Percentiles rank a stretch among this genome's conserved stretches.
Conservation (phyloP, 1,140 invertebrate species). For the Drosophila mojavensis region DNA sequence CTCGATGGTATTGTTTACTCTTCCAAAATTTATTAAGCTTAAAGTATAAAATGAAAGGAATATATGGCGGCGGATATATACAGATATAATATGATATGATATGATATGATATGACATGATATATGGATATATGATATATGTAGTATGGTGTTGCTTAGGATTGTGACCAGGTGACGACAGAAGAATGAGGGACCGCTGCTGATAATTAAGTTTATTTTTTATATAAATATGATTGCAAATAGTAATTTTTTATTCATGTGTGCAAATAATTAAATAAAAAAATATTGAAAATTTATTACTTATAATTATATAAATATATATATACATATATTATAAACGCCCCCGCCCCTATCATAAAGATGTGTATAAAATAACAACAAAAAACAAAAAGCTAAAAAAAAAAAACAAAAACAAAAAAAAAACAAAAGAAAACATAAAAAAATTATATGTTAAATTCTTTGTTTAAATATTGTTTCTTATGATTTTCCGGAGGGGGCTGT, state of each 20-base stretch:
- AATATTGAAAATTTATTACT: constrained; percentile 77
- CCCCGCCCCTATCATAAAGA: constrained; percentile 52
- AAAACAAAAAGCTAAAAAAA: constrained; percentile 37
- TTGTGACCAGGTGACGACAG: constrained; percentile 36
- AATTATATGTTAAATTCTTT: constrained; percentile 64
- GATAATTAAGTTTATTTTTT: constrained; percentile 83
- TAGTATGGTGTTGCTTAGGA: constrained; percentile 35
- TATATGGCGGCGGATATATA: constrained; percentile 29
- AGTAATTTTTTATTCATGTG: constrained; percentile 82
- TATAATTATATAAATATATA: constrained; percentile 61
- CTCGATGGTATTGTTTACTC: constrained; percentile 82
- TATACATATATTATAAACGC: constrained; percentile 73
- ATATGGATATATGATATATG: constrained; percentile 7
- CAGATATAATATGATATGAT: constrained; percentile 22
- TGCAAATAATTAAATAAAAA: constrained; percentile 78
- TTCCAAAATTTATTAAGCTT: constrained; percentile 83
- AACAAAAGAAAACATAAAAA: not conserved
- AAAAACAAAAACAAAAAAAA: constrained; percentile 1
- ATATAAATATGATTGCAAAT: constrained; percentile 83
- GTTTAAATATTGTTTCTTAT: constrained; percentile 69
- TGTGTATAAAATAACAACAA: constrained; percentile 60
- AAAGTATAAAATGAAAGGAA: constrained; percentile 52
- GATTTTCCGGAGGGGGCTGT: constrained; percentile 44
- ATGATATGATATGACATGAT: constrained; percentile 32
- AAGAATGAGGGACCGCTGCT: constrained; percentile 53